A percentile compares a stretch with the other conserved stretches of the same genome.
These are phyloP conservation scores for Dolichoris vasculosae DNA, from an alignment of 1,140 invertebrate genomes.

Conservation along the genomic window DNA sequence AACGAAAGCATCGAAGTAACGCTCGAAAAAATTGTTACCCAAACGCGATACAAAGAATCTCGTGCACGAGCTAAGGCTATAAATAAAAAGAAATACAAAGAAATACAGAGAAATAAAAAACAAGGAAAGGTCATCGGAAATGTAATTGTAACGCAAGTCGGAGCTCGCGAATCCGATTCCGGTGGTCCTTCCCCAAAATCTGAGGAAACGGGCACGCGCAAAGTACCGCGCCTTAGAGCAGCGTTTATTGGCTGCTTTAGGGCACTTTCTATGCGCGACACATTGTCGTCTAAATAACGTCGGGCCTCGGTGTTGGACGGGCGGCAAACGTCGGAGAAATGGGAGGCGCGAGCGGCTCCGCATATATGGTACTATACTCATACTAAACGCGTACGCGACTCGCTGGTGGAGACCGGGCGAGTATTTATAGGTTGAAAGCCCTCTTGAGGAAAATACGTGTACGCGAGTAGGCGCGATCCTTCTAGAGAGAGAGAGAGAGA, in stretches of 20 bases:
- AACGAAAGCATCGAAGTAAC: neutral
- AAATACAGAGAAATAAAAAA: too few species aligned
- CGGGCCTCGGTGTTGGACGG: slow-evolving; percentile 7
- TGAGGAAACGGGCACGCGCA: slow-evolving; percentile 65
- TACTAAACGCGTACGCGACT: neutral
- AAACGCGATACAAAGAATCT: too few species aligned
- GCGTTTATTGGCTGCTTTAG: slow-evolving; percentile 75
- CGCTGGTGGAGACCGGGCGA: neutral
- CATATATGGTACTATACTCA: slow-evolving; percentile 12
- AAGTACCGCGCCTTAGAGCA: slow-evolving; percentile 60
- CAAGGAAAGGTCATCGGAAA: too few species aligned
- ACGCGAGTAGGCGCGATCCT: neutral
- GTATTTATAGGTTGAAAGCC: slow-evolving; percentile 37
- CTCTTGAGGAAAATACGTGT: slow-evolving; percentile 20
- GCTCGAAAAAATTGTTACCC: too few species aligned
- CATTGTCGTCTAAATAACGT: slow-evolving; percentile 73
- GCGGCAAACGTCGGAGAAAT: neutral
- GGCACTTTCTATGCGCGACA: slow-evolving; percentile 75
- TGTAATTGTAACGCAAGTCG: too few species aligned
- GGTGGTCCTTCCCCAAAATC: slow-evolving; percentile 70
- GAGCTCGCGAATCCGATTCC: neutral
- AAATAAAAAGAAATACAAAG: too few species aligned
- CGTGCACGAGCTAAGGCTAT: too few species aligned
- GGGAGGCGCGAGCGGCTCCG: neutral
- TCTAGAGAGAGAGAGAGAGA: too few species aligned